Base-by-base conservation (phyloP, 1,140 invertebrate genomes). In the Calliphora vicina region DNA sequence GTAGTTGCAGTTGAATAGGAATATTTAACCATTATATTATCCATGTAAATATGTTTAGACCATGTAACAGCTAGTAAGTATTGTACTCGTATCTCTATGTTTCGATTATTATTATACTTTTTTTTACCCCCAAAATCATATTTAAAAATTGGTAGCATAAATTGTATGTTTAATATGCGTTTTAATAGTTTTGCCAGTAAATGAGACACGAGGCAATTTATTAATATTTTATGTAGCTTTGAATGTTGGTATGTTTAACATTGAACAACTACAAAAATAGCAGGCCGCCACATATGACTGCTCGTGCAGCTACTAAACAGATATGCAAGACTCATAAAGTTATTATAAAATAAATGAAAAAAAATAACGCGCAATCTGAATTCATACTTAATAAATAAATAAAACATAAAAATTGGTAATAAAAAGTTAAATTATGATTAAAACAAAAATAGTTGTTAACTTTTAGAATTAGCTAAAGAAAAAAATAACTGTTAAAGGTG, bases 121-220 rank as follows among this genome's bases (percentile, higher is more conserved):
- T 61, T 61, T 61, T 61, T n/a, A n/a, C n/a, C n/a, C n/a, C n/a
- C n/a, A 35, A 35, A 35, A 35, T 35, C 29, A 35, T 35, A 35
- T 67, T 67, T 23, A 20, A 20, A 23, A 23, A 67, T 67, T 23
- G 61, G 61, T 67, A 67, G n/a, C n/a, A 67, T 67, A 67, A 67
- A 67, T 67, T 67, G n/a, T 23, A 67, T 67, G 61, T 67, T 67
- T 67, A 67, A 67, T 67, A 67, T 67, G 61, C 61, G 61, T 67
- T 67, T 67, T 67, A 67, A 67, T 67, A 23, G 61, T 67, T 67
- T 67, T 23, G 20, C 61, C 61, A 67, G 61, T 67, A 67, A 20
- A 67, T 67, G 20, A 20, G 61, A 67, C 61, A 67, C 61, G 61
- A 23, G 61, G 61, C 61, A 67, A 67, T 67, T 67, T 67, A 67